Conservation (phyloP, 2,797 vertebrate species). For the Anableps anableps region DNA sequence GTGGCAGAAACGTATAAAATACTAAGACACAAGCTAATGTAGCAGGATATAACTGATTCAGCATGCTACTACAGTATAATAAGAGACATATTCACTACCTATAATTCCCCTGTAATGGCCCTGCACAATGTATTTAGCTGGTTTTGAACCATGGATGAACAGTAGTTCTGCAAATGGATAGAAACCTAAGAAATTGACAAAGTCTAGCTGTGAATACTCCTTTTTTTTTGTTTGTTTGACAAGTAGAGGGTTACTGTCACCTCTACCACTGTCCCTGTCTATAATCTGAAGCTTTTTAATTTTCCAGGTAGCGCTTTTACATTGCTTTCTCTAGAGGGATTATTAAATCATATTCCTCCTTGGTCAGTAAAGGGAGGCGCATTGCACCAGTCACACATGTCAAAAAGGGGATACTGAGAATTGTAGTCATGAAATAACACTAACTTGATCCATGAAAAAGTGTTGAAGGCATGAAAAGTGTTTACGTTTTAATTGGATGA, state of each 20-base stretch:
- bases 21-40: conserved; percentile 79
- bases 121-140: conserved; percentile 76
- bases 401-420: conserved; percentile 27
- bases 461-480: conserved; percentile 24
- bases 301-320: conserved; percentile 54
- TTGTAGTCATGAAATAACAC: conserved; percentile 31
- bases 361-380: conserved; percentile 34
- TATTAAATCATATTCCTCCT: conserved; percentile 32
- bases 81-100: conserved; percentile 79
- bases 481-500: conserved; percentile 59
- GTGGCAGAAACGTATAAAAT: conserved; percentile 68
- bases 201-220: conserved; percentile 64
- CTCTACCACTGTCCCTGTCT: conserved; percentile 41
- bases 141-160: conserved; percentile 68
- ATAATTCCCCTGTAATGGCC: conserved; percentile 58
- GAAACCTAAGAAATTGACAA: conserved; percentile 54
- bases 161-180: conserved; percentile 50
- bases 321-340: conserved; percentile 45
- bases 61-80: conserved; percentile 82
- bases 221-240: conserved; percentile 34
- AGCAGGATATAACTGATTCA: conserved; percentile 79
- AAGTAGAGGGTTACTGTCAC: conserved; percentile 29
- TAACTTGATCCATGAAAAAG: conserved; percentile 24
- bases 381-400: conserved; percentile 42
- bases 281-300: conserved; percentile 51